phyloP scores from a whole-genome alignment of 2,888 invertebrate genomes.

The Oligia latruncula region DNA sequence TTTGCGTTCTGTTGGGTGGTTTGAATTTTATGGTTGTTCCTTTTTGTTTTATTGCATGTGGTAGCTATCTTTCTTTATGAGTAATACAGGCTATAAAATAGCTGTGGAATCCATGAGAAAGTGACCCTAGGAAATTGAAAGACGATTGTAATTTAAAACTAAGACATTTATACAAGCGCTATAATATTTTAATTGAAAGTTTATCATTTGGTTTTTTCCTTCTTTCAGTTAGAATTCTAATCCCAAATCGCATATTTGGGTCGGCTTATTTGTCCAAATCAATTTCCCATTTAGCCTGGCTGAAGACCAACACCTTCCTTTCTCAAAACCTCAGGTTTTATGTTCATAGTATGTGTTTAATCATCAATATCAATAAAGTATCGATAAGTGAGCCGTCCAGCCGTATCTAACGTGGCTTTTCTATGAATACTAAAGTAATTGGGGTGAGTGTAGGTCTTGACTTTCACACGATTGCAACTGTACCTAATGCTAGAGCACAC shows the following conservation, averaged over 20 bases:
- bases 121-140: neutral
- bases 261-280: neutral
- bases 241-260: neutral
- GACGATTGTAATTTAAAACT: neutral
- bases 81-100: neutral
- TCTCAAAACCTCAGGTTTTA: neutral
- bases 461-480: constrained; percentile 85
- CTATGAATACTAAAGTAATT: constrained; percentile 85
- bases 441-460: constrained; percentile 82
- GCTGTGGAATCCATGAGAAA: neutral
- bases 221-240: neutral
- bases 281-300: neutral
- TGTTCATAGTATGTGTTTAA: neutral
- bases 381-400: constrained; percentile 68
- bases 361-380: constrained; percentile 63
- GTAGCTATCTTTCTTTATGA: constrained; percentile 21
- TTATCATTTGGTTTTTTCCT: neutral
- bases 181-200: too few relatives aligned
- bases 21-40: constrained; percentile 37
- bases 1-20: constrained; percentile 40
- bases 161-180: too few relatives aligned
- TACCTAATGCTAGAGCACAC: constrained; percentile 70
- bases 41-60: constrained; percentile 37
- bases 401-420: constrained; percentile 76
- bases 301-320: neutral